These are phyloP conservation scores for Pelecanus crispus DNA, from an alignment of 2,113 vertebrate species.

Conservation along the genomic window DNA sequence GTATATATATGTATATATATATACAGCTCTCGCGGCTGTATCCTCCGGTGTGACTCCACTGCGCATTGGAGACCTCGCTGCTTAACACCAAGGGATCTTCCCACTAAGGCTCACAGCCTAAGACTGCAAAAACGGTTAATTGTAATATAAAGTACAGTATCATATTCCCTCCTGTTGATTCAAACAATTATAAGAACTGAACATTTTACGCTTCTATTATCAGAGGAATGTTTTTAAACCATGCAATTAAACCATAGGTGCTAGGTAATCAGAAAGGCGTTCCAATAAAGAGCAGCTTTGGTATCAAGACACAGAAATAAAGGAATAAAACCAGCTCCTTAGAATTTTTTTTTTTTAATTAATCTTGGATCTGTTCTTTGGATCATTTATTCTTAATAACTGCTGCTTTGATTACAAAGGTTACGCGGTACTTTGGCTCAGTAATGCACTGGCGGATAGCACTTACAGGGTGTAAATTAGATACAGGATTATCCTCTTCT, in stretches of 20 bases:
- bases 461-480: not conserved
- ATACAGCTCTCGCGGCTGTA: too few relatives aligned
- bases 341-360: not conserved
- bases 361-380: not conserved
- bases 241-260: rapidly evolving
- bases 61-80: rapidly evolving
- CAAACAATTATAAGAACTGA: not conserved
- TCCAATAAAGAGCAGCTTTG: not conserved
- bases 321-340: not conserved
- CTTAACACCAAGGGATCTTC: rapidly evolving
- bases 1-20: too few relatives aligned
- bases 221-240: not conserved
- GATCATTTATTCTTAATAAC: not conserved
- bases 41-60: rapidly evolving
- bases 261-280: not conserved
- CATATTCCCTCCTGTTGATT: not conserved
- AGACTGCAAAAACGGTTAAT: not conserved
- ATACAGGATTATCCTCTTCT: not conserved
- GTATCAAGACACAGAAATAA: not conserved
- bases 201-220: not conserved
- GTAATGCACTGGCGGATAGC: not conserved
- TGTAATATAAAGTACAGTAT: not conserved
- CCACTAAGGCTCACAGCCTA: rapidly evolving
- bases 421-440: not conserved
- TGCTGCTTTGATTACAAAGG: not conserved